Evolutionary conservation across 2,888 invertebrate species (phyloP), one percentile per base, ranked within the genome.

Genomic region (Mallateleia sp.): DNA sequence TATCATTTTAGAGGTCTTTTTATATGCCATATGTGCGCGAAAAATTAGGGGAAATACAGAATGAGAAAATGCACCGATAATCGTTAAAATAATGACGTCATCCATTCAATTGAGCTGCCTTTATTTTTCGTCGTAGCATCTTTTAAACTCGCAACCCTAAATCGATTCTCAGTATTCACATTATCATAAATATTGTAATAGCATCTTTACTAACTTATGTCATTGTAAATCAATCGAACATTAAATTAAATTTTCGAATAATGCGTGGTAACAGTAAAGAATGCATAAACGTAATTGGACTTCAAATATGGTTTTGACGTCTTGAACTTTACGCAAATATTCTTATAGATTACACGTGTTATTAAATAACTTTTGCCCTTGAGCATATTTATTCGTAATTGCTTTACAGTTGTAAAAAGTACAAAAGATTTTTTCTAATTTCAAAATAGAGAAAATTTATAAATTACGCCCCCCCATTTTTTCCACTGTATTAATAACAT

Each of bases 11-110:
- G 8, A 66, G 45, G 5, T n/a, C 38, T 52, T 71, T 82, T 77
- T 71, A 71, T 58, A 38, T 47, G 52, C 79, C 84, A 85, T 85
- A 66, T 85, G 79, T 45, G 72, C 79, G 71, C 64, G 45, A 74
- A 79, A 85, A 79, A 85, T 79, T 79, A 79, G 79, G 85, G 85
- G 79, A 85, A 74, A 79, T n/a, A 47, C 7, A 32, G 64, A 85
- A 74, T 79, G 69, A 79, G 62, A 79, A 85, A 85, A 67, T 62
- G 79, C 67, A 47, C 54, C 79, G 79, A 79, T 85, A 74, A 85
- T 85, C 85, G 79, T 85, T 85, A 85, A 79, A 85, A 79, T 84
- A 84, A 84, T 79, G 84, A 84, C 78, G 78, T 74, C 84, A 74
- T 85, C 52, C 67, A 74, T 85, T 74, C 52, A 58, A 85, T 62